Evolutionary conservation across 2,797 vertebrate species (phyloP).

Genomic region (Cynopterus sphinx): DNA sequence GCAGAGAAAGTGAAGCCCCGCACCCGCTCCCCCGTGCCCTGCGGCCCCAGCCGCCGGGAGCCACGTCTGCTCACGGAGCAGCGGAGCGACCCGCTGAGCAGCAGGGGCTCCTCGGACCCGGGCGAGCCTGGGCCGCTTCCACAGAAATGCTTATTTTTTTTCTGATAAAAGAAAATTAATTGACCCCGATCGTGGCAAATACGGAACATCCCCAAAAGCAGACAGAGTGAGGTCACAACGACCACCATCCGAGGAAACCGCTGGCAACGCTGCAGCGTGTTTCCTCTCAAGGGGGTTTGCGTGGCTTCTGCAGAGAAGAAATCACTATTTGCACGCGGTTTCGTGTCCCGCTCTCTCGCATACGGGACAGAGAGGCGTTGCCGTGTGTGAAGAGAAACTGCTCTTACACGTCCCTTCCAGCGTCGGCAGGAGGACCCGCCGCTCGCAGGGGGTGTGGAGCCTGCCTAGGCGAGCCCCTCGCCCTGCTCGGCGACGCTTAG

Average conservation of each 20-base stretch:
- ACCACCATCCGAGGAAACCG: background rate
- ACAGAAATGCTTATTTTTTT: background rate
- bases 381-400: background rate
- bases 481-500: accelerated
- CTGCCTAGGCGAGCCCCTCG: accelerated
- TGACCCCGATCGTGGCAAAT: background rate
- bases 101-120: background rate
- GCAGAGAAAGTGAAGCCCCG: background rate
- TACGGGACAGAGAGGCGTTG: background rate
- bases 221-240: background rate
- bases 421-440: background rate
- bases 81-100: too few species aligned
- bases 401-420: too few species aligned
- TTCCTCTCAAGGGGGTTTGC: background rate
- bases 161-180: background rate
- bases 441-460: accelerated
- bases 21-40: accelerated
- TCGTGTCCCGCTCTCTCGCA: background rate
- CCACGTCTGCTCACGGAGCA: too few species aligned
- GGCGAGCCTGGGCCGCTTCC: accelerated
- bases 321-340: background rate
- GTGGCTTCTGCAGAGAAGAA: accelerated
- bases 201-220: background rate
- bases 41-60: accelerated
- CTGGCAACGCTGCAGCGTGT: background rate